Conservation (phyloP, 1,140 invertebrate species). For the Bombyx mandarina region DNA sequence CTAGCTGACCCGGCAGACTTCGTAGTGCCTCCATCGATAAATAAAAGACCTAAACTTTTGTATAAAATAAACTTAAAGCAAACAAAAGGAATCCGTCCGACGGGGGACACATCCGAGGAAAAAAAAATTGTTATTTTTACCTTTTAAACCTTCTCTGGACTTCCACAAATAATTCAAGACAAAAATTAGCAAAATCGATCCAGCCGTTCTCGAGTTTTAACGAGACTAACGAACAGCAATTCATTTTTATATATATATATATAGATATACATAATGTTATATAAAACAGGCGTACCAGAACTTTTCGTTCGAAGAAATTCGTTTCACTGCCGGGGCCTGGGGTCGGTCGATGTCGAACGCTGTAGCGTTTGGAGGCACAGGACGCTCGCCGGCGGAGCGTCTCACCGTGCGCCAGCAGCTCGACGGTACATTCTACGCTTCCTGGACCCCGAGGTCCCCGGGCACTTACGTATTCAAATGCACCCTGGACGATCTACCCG, state of each 20-base stretch:
- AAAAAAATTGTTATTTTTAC: not conserved
- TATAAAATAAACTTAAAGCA: no score
- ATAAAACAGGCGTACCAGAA: constrained; percentile 84
- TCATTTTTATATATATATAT: no score
- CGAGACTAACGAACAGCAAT: no score
- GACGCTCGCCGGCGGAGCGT: constrained; percentile 75
- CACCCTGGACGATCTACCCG: constrained; percentile 88
- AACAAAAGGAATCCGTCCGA: no score
- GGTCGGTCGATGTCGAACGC: constrained; percentile 18
- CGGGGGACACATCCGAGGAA: no score
- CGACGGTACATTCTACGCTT: constrained; percentile 90
- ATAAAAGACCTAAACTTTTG: no score
- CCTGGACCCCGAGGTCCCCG: constrained; percentile 91
- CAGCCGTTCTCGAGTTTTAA: no score
- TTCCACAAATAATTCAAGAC: no score
- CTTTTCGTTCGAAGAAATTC: constrained; percentile 96
- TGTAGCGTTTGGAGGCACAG: constrained; percentile 73
- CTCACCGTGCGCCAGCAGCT: constrained; percentile 87
- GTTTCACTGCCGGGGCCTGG: constrained; percentile 76
- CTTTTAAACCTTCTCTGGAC: not conserved
- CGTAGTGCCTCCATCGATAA: no score
- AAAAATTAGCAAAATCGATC: no score
- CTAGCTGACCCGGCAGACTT: no score
- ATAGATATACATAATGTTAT: no score
- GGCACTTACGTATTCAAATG: constrained; percentile 92